Base-by-base conservation (phyloP, 2,113 vertebrate genomes). In the Xiphophorus couchianus region DNA sequence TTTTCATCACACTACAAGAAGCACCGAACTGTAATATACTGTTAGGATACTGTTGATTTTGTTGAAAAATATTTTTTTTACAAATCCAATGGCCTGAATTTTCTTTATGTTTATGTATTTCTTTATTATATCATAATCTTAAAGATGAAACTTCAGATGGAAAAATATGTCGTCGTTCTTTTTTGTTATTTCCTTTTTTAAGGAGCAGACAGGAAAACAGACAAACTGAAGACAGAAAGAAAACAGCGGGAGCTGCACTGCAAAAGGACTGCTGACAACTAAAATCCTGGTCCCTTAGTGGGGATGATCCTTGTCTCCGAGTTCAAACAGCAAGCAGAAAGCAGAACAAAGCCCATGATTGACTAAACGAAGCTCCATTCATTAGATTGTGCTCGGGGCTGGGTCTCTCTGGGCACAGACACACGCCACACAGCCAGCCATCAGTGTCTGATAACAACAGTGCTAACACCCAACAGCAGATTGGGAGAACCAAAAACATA, bases 291-390 rank as follows among this genome's bases (percentile, higher is more conserved):
- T 80, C 84, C 68, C 78, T 78, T 63, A 67, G 62, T 67, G 61
- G 60, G 81, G 76, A 80, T 85, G 73, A 84, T 81, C 71, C 80
- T 61, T 1, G 48, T 85, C 76, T 90, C 54, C 2, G 84, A 88
- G 86, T 84, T 88, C 88, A 88, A 91, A 88, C 82, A 83, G 86
- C 63, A 64, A 74, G 67, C 80, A 74, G 39, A 69, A 78, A 81
- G 62, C 70, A 77, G 87, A 89, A 92, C 91, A 93, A 93, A 92
- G 89, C 71, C 48, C 17, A 7, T 85, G 89, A 93, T 92, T 92
- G 90, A 92, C 73, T 73, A 84, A 85, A 87, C 61, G 78, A 83
- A 83, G 88, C 82, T 88, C 85, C 90, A 91, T 89, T 93, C 88
- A 93, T 90, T 89, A 88, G 85, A 92, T 84, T 88, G 85, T 71